Evolutionary conservation across 2,113 vertebrate species (phyloP), one percentile per base, ranked within the genome.

Genomic region (Platycercus adscitus): DNA sequence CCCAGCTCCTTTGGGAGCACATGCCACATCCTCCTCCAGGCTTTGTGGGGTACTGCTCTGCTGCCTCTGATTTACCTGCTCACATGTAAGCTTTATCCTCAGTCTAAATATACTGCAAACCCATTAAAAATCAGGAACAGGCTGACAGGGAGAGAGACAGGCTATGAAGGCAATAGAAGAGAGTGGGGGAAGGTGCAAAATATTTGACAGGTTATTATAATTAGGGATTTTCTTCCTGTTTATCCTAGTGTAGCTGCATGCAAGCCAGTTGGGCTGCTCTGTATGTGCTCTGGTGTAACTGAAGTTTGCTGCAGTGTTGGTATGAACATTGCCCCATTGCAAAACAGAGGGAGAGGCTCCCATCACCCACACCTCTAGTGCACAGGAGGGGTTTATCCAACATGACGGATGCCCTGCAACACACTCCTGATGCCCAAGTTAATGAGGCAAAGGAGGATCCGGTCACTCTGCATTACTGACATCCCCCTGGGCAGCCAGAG

Each of bases 201-300:
- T 60, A 61, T 24, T 68, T 94, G 81, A 39, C 28, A 68, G 52
- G 46, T 80, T 23, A 49, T 77, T 70, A 29, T 17, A 55, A 66
- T 65, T 77, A 46, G 12, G 39, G 66, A 58, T 85, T 93, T 89
- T 76, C 52, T 82, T 94, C 49, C 43, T 84, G 1, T 85, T 87
- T 79, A n/a, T 72, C 28, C 6, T 21, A 23, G 29, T 18, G 39
- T 39, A 68, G 70, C 52, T 69, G 37, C 13, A 1, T 10, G 2
- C n/a, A 11, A 24, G 70, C 23, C 53, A n/a, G 16, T 29, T 26
- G 31, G 49, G 19, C 41, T 13, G 26, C n/a, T 70, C 6, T 2
- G 12, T 24, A 10, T 0, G 0, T 29, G 65, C 35, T 41, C 29
- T 18, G 26, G 17, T 21, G 23, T 47, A 43, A 33, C 9, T 7